phyloP scores from a whole-genome alignment of 2,797 vertebrate genomes.

The Chelon auratus region DNA sequence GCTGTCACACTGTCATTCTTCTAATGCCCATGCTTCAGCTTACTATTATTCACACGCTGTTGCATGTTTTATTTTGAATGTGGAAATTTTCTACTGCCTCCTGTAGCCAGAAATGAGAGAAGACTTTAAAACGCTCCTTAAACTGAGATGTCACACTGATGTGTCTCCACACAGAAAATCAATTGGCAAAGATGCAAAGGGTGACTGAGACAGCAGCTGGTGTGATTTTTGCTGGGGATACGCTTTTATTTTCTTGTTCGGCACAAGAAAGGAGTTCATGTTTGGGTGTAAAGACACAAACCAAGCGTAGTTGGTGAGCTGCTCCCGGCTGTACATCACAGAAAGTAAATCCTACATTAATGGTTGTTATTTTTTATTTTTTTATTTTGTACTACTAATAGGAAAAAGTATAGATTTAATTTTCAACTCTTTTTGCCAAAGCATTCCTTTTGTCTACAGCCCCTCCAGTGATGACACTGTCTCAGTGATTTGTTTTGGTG shows the following conservation, averaged over 20 bases:
- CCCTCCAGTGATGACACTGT: conserved; percentile 24
- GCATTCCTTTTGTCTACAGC: conserved; percentile 3
- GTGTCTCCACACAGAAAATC: conserved; percentile 33
- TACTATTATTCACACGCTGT: conserved; percentile 10
- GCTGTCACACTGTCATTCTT: neutral
- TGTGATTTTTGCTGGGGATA: conserved; percentile 21
- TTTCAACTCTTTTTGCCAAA: conserved; percentile 25
- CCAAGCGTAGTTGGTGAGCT: neutral
- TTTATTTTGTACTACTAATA: neutral
- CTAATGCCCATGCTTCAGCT: neutral
- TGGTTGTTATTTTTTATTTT: neutral
- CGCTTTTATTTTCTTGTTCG: conserved; percentile 29
- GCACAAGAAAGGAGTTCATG: conserved; percentile 8
- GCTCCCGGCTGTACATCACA: conserved; percentile 18
- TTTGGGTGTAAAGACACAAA: conserved; percentile 25
- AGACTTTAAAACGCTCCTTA: conserved; percentile 5
- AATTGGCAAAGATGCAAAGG: conserved; percentile 36
- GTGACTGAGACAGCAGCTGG: conserved; percentile 33
- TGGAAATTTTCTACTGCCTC: conserved; percentile 1
- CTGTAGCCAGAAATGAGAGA: neutral
- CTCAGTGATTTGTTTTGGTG: conserved; percentile 33
- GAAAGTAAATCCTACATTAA: neutral
- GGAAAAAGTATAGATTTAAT: conserved; percentile 7
- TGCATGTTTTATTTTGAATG: neutral
- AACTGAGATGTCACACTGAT: conserved; percentile 36